phyloP scores from a whole-genome alignment of 2,797 vertebrate species.

The Danio choprae region DNA sequence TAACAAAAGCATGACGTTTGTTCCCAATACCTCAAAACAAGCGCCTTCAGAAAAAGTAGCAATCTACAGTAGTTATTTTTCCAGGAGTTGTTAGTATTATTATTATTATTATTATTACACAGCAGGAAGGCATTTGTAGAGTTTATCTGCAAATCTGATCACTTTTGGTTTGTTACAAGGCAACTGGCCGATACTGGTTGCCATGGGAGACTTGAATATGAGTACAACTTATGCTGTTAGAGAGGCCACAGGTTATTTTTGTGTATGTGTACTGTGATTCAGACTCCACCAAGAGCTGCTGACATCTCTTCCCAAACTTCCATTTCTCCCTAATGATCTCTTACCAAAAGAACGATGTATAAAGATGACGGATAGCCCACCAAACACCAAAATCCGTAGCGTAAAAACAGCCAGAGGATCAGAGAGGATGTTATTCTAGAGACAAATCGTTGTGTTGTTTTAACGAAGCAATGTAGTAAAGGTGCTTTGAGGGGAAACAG shows the following conservation, averaged over 20 bases:
- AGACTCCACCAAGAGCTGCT: constrained; percentile 34
- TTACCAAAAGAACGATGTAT: constrained; percentile 6
- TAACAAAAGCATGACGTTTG: not conserved
- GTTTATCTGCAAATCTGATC: constrained; percentile 1
- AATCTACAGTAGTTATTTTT: not conserved
- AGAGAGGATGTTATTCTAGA: constrained; percentile 14
- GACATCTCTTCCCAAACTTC: constrained; percentile 32
- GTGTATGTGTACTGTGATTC: constrained; percentile 29
- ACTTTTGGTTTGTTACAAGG: constrained; percentile 45
- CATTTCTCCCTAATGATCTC: constrained; percentile 41
- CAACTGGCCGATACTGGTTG: constrained; percentile 50
- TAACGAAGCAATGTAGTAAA: not conserved
- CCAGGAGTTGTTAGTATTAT: not conserved
- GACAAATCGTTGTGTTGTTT: constrained; percentile 14
- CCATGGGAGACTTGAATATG: constrained; percentile 57
- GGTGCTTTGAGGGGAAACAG: constrained; percentile 20
- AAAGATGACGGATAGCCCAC: not conserved
- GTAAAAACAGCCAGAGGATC: constrained; percentile 10
- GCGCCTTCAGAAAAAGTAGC: not conserved
- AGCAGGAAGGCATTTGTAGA: not conserved
- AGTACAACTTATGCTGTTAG: constrained; percentile 49
- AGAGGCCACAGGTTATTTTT: constrained; percentile 46
- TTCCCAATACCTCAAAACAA: not conserved
- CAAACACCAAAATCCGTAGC: not conserved
- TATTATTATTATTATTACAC: not conserved